These are phyloP conservation scores for Trinorchestia longiramus DNA, from an alignment of 1,140 invertebrate species.

Conservation along the genomic window DNA sequence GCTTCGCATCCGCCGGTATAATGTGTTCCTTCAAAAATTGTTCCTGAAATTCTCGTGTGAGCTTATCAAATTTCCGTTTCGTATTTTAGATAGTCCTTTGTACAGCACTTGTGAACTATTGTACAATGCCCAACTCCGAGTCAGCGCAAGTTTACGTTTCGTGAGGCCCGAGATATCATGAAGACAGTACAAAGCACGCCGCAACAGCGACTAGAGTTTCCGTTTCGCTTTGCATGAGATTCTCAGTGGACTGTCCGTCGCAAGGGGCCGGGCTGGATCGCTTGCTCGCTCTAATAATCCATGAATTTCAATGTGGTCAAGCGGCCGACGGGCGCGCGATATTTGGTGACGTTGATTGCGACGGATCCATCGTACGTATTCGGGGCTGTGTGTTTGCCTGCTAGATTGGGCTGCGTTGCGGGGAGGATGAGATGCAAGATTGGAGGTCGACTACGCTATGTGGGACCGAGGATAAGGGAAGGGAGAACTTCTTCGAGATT, in stretches of 20 bases:
- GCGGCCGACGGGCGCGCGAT: not conserved
- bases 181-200: not conserved
- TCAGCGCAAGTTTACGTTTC: not conserved
- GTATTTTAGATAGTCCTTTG: not conserved
- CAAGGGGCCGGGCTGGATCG: not conserved
- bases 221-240: not conserved
- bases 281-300: constrained; percentile 39
- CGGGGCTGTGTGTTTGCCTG: not conserved
- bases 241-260: not conserved
- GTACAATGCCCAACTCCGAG: not conserved
- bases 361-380: not conserved
- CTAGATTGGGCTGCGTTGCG: constrained; percentile 19
- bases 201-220: not conserved
- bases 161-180: not conserved
- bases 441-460: not conserved
- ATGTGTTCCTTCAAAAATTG: not conserved
- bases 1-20: not conserved
- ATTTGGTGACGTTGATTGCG: constrained; percentile 34
- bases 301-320: constrained; percentile 45
- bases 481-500: not conserved
- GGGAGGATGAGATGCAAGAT: constrained; percentile 6
- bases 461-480: not conserved
- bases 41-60: not conserved
- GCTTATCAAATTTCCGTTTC: not conserved
- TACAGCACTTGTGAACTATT: not conserved